phyloP scores from a whole-genome alignment of 2,113 vertebrate genomes.

The Catagonus wagneri region DNA sequence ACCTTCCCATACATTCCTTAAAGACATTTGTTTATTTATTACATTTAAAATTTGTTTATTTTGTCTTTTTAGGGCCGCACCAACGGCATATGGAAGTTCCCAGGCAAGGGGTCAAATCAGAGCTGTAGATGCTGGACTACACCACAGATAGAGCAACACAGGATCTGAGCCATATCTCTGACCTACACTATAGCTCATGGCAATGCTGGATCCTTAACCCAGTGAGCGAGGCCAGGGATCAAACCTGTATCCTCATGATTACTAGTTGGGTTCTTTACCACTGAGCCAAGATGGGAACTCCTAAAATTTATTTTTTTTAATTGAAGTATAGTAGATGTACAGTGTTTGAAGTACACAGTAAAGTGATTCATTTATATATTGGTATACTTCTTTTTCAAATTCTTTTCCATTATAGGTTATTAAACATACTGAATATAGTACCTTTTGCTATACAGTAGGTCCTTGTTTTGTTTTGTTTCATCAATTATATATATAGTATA shows the following conservation, averaged over 20 bases:
- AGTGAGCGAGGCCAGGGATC: too few relatives aligned
- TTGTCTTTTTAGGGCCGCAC: not conserved
- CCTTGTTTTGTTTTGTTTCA: not conserved
- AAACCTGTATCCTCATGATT: too few relatives aligned
- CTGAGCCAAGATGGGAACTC: too few relatives aligned
- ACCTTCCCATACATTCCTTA: not conserved
- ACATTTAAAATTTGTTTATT: not conserved
- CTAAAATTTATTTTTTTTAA: not conserved
- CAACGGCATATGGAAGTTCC: too few relatives aligned
- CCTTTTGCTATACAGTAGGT: not conserved
- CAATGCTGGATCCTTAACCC: too few relatives aligned
- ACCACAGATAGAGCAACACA: too few relatives aligned
- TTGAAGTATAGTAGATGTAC: not conserved
- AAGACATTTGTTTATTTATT: not conserved
- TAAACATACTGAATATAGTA: not conserved
- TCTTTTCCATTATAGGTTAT: not conserved
- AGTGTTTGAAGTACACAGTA: not conserved
- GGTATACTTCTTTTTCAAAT: not conserved
- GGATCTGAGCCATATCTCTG: too few relatives aligned
- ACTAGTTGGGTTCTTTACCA: too few relatives aligned
- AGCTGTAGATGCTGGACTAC: too few relatives aligned
- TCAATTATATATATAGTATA: not conserved
- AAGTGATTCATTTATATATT: not conserved
- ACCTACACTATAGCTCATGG: too few relatives aligned
- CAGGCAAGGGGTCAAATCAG: too few relatives aligned